Conservation (phyloP, 2,797 vertebrate species). For the Sebastes steindachneri region DNA sequence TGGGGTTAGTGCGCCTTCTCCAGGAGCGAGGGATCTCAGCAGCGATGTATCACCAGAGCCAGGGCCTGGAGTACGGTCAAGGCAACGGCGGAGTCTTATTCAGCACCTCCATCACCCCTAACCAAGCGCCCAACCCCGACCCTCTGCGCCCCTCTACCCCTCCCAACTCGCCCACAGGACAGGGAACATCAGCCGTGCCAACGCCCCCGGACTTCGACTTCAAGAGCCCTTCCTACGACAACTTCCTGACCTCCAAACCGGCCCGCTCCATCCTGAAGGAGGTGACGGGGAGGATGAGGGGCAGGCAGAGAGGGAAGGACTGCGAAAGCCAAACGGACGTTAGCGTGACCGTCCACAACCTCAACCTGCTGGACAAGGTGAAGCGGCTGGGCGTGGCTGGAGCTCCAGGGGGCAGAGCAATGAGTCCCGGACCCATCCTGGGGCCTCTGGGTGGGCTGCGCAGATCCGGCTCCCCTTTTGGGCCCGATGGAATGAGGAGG, state of each 20-base stretch:
- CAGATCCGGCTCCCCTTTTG: slow-evolving; percentile 87
- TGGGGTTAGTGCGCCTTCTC: slow-evolving; percentile 95
- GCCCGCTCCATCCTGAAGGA: slow-evolving; percentile 97
- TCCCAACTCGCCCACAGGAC: slow-evolving; percentile 87
- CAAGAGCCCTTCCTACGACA: slow-evolving; percentile 94
- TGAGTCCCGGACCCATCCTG: slow-evolving; percentile 77
- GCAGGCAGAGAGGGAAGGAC: slow-evolving; percentile 84
- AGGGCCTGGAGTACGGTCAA: slow-evolving; percentile 87
- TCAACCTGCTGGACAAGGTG: slow-evolving; percentile 97
- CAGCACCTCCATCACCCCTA: slow-evolving; percentile 80
- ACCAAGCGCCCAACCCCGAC: slow-evolving; percentile 50
- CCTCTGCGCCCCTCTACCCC: slow-evolving; percentile 87
- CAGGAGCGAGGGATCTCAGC: slow-evolving; percentile 97
- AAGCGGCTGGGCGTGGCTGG: slow-evolving; percentile 91
- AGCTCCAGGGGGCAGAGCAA: slow-evolving; percentile 69
- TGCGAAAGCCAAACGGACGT: slow-evolving; percentile 97
- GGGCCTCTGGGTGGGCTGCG: slow-evolving; percentile 88
- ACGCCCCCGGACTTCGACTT: slow-evolving; percentile 89
- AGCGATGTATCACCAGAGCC: slow-evolving; percentile 93
- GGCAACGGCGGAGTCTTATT: slow-evolving; percentile 80
- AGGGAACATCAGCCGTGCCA: slow-evolving; percentile 44
- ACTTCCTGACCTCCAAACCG: slow-evolving; percentile 95
- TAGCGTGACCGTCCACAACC: slow-evolving; percentile 94
- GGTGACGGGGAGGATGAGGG: slow-evolving; percentile 87
- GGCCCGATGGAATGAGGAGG: slow-evolving; percentile 90